A percentile compares a stretch with the other conserved stretches of the same genome.
Evolutionary conservation across 1,140 invertebrate species (phyloP).

Genomic region (Hylaeus anthracinus): DNA sequence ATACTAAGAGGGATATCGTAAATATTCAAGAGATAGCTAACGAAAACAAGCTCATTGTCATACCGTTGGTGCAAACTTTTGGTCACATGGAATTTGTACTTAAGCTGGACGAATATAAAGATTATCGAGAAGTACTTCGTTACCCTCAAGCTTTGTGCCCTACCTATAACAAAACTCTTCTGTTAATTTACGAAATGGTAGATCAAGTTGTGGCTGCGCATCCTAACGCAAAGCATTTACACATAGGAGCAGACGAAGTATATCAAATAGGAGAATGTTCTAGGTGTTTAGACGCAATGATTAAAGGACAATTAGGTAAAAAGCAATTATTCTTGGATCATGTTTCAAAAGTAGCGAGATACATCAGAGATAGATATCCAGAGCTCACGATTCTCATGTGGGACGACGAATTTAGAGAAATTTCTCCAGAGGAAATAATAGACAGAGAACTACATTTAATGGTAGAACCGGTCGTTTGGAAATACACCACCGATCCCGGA

Average conservation of each 20-base stretch:
- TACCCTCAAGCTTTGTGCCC: slow-evolving; percentile 93
- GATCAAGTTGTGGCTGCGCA: slow-evolving; percentile 88
- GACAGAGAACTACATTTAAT: slow-evolving; percentile 85
- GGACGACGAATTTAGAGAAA: slow-evolving; percentile 95
- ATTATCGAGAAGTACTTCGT: slow-evolving; percentile 88
- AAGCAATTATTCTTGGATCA: slow-evolving; percentile 87
- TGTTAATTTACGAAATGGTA: slow-evolving; percentile 89
- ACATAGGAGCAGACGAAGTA: slow-evolving; percentile 92
- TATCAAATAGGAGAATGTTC: slow-evolving; percentile 91
- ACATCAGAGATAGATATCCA: slow-evolving; percentile 84
- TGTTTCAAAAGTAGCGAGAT: slow-evolving; percentile 83
- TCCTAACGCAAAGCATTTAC: slow-evolving; percentile 84
- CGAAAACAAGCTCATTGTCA: slow-evolving; percentile 87
- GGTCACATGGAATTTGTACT: slow-evolving; percentile 96
- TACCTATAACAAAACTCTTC: slow-evolving; percentile 86
- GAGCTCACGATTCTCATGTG: slow-evolving; percentile 90
- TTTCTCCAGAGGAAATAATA: slow-evolving; percentile 84
- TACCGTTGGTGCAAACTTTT: slow-evolving; percentile 97
- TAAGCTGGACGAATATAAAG: slow-evolving; percentile 88
- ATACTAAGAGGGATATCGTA: slow-evolving; percentile 86
- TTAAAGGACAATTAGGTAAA: slow-evolving; percentile 77
- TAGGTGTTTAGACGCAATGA: slow-evolving; percentile 83
- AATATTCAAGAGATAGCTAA: slow-evolving; percentile 85
- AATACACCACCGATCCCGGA: slow-evolving; percentile 84
- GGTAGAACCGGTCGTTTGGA: slow-evolving; percentile 93